These are phyloP conservation scores for Nomada hirtipes DNA, from an alignment of 2,888 invertebrate genomes.

Conservation along the genomic window DNA sequence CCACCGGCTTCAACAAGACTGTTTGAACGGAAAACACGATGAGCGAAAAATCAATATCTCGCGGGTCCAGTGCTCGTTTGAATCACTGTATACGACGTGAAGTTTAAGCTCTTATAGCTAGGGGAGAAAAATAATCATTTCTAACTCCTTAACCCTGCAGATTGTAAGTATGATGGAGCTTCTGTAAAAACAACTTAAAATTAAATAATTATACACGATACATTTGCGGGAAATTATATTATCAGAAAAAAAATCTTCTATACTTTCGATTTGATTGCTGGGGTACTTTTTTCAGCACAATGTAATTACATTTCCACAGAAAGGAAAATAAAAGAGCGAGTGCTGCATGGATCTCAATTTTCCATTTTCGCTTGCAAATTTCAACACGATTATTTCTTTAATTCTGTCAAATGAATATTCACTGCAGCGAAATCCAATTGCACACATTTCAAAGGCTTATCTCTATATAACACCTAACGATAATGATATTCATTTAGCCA, in stretches of 20 bases:
- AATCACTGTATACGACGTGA: slow-evolving; percentile 34
- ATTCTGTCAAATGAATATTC: not conserved
- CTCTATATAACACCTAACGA: not conserved
- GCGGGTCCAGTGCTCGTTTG: slow-evolving; percentile 40
- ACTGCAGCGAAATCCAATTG: not conserved
- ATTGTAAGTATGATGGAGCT: not conserved
- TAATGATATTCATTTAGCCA: slow-evolving; percentile 7
- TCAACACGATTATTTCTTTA: not conserved
- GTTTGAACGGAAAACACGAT: slow-evolving; percentile 58
- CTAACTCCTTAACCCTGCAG: slow-evolving; percentile 8
- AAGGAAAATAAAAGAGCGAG: not conserved
- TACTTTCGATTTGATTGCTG: too few relatives aligned
- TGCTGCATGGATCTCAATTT: not conserved
- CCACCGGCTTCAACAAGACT: slow-evolving; percentile 25
- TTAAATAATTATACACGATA: not conserved
- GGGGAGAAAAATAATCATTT: slow-evolving; percentile 44
- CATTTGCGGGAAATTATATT: not conserved
- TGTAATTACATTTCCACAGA: too few relatives aligned
- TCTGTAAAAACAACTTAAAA: not conserved
- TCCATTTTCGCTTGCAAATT: not conserved
- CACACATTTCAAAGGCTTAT: not conserved
- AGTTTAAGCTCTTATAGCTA: slow-evolving; percentile 36
- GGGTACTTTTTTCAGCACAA: too few relatives aligned
- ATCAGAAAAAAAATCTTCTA: not conserved
- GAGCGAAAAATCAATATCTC: slow-evolving; percentile 62